These are phyloP conservation scores for Cataglyphis hispanica DNA, from an alignment of 1,140 invertebrate genomes.

Conservation along the genomic window DNA sequence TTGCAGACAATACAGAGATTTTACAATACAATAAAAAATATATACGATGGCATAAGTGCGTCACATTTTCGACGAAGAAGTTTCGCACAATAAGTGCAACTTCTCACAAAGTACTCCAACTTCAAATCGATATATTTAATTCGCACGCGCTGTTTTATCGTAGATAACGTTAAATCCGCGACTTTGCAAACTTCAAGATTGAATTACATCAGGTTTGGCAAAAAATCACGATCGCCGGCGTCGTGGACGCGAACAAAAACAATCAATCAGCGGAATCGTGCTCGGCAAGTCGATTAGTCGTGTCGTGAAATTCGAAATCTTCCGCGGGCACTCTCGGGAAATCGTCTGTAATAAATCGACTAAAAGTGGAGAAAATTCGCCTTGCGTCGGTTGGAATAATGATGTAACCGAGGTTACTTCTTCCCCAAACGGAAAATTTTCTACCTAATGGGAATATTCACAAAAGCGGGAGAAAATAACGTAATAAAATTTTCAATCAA, in stretches of 20 bases:
- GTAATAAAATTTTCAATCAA: conserved; percentile 57
- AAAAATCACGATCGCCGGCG: conserved; percentile 38
- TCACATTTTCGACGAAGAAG: neutral
- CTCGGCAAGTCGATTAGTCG: conserved; percentile 42
- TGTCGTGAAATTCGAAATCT: conserved; percentile 40
- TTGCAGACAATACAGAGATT: neutral
- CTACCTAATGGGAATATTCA: conserved; percentile 22
- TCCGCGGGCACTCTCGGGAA: conserved; percentile 26
- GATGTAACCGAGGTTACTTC: conserved; percentile 16
- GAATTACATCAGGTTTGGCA: conserved; percentile 37
- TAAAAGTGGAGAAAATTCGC: conserved; percentile 32
- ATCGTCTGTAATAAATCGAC: conserved; percentile 35
- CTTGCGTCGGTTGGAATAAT: conserved; percentile 18
- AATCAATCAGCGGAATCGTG: conserved; percentile 52
- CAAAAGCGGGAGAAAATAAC: neutral
- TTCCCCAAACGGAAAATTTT: conserved; percentile 30
- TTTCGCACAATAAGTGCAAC: neutral
- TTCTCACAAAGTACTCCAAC: conserved; percentile 8
- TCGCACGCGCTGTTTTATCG: conserved; percentile 5
- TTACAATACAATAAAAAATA: neutral
- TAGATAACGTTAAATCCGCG: conserved; percentile 31
- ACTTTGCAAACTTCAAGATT: conserved; percentile 52
- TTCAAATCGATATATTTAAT: conserved; percentile 47
- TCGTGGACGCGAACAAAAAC: conserved; percentile 29
- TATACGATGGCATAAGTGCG: neutral